These are phyloP conservation scores for Drosophila paranaensis DNA, from an alignment of 2,888 invertebrate species.

Conservation along the genomic window DNA sequence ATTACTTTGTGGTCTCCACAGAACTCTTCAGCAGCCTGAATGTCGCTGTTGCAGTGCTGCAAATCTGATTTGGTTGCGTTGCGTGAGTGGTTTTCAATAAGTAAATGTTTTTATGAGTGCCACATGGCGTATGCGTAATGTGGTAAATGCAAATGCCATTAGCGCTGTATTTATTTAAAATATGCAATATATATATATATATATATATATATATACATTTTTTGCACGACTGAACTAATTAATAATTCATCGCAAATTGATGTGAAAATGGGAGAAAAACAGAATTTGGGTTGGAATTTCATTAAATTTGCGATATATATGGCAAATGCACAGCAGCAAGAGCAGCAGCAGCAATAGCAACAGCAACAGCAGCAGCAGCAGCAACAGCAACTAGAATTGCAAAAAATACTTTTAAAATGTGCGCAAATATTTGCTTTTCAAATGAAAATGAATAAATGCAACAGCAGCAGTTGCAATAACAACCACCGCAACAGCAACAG, in stretches of 20 bases:
- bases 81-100: slow-evolving; percentile 2
- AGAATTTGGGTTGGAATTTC: slow-evolving; percentile 49
- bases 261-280: slow-evolving; percentile 37
- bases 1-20: slow-evolving; percentile 14
- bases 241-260: slow-evolving; percentile 62
- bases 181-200: background rate
- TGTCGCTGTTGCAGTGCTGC: slow-evolving; percentile 1
- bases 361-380: slow-evolving; percentile 8
- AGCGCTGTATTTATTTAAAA: slow-evolving; percentile 42
- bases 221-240: slow-evolving; percentile 40
- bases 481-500: background rate
- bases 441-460: slow-evolving; percentile 70
- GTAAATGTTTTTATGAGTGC: background rate
- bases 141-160: slow-evolving; percentile 59
- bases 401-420: slow-evolving; percentile 28
- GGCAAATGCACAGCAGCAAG: slow-evolving; percentile 30
- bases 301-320: slow-evolving; percentile 59
- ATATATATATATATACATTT: background rate
- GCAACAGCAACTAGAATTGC: slow-evolving; percentile 9
- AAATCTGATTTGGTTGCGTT: slow-evolving; percentile 17
- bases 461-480: slow-evolving; percentile 6
- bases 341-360: too few species aligned
- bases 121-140: slow-evolving; percentile 56
- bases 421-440: slow-evolving; percentile 72
- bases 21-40: background rate